Conservation (phyloP, 37 sponge, comb jelly and placozoan genomes). For the Aplysina aerophoba region DNA sequence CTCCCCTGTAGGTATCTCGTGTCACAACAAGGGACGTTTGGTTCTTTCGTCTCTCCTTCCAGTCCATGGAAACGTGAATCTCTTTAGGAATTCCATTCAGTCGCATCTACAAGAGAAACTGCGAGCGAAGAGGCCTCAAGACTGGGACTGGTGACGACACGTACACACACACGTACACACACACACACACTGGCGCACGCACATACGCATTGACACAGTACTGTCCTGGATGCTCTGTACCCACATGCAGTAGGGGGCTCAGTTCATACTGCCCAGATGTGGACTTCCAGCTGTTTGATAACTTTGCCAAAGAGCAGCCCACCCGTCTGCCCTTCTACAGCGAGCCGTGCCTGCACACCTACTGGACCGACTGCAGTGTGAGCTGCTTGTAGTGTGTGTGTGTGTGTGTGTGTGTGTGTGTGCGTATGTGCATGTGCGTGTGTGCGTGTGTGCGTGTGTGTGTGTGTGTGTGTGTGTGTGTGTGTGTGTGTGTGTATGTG, state of each 20-base stretch:
- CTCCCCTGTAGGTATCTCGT: no score
- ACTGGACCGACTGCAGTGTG: slow-evolving; percentile 64
- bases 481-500: no score
- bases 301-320: neutral
- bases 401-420: no score
- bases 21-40: neutral
- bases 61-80: slow-evolving; percentile 30
- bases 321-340: slow-evolving; percentile 23
- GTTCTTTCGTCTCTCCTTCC: neutral
- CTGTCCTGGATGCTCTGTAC: no score
- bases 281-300: neutral
- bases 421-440: no score
- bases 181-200: no score
- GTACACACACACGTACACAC: no score
- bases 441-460: no score
- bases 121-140: neutral
- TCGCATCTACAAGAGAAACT: neutral
- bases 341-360: slow-evolving; percentile 67
- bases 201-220: no score
- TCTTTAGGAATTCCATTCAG: slow-evolving; percentile 16
- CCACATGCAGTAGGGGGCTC: neutral
- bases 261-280: neutral
- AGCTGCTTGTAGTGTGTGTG: slow-evolving; percentile 12
- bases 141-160: no score
- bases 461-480: no score